Evolutionary conservation across 1,140 invertebrate genomes (phyloP), one percentile per base, ranked within the genome.

Genomic region (Apis cerana): DNA sequence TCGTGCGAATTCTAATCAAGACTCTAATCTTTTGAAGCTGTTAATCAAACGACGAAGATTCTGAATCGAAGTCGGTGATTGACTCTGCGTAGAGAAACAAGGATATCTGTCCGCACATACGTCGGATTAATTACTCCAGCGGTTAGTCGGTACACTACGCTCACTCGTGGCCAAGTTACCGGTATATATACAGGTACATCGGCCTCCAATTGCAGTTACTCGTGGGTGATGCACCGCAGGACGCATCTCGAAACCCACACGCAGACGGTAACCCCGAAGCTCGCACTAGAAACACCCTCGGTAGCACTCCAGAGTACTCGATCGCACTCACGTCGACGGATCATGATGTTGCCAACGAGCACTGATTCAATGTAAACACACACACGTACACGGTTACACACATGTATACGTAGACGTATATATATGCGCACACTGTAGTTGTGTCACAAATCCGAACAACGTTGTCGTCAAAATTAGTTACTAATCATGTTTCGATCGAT

Each of bases 311-410:
- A 85, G 68, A 86, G 83, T 79, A 83, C 87, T 89, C 80, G 83
- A 85, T 88, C 82, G 86, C 84, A 89, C 85, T 87, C 82, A 64
- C 83, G 78, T 74, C 83, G 85, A 83, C 78, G 85, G 85, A 89
- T 89, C 86, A 86, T 82, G 85, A 84, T 85, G 87, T 88, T 86
- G 84, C 87, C 83, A 80, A 87, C 81, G 72, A 75, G 82, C 89
- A 90, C 88, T 90, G 85, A 88, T 85, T 88, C 87, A 76, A 88
- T 70, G 58, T 77, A 82, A 81, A 89, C 87, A 85, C 86, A 88
- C 82, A 82, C 89, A 88, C 83, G 83, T 69, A 65, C 69, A 77
- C 70, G 17, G 72, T 69, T 67, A 54, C 64, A 86, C 84, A 83
- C 75, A 71, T 54, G 70, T 56, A 75, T 68, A 70, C 58, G 50